Evolutionary conservation across 1,140 invertebrate genomes (phyloP), one percentile per base, ranked within the genome.

Genomic region (Nephotettix cincticeps): DNA sequence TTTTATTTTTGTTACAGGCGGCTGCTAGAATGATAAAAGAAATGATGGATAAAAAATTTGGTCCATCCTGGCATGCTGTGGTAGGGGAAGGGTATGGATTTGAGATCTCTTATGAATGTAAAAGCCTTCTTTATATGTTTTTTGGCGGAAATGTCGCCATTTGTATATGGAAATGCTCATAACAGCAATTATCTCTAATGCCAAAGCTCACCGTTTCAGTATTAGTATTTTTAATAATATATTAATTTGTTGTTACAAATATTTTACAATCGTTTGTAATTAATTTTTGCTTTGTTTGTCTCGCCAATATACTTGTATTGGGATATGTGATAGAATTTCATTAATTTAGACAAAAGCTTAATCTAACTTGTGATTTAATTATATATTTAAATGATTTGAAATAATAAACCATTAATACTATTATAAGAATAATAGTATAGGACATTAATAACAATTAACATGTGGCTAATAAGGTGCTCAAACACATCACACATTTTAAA

Each of bases 71-170:
- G 89, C 94, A 98, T 83, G 93, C 92, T 0, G 90, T 97, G 0
- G 91, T 98, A 6, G 95, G 96, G 11, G 95, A 98, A 84, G 93
- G 93, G 19, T 97, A 91, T 81, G 94, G 93, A n/a, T 96, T 95
- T 82, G 92, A 95, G 80, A 88, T 97, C 67, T 94, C 93, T 0
- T 93, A 96, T 81, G 94, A 97, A 84, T 89, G 91, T 45, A 93
- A 93, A 77, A 93, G 93, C 75, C 86, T 98, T 70, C 83, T 97
- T 51, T 95, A 96, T 78, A 91, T 98, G 88, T 98, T 92, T 82
- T 95, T 96, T 78, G 94, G 90, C 61, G 95, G 95, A 69, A 96
- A 95, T 80, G 82, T 93, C 71, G 95, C 93, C 11, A 90, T 96
- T 75, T 88, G 93, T 77, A 87, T 95, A 63, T 98, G 95, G 95